A percentile compares a stretch with the other conserved stretches of the same genome.
Evolutionary conservation across 2,113 vertebrate species (phyloP).

Genomic region (Paedocypris sp.): DNA sequence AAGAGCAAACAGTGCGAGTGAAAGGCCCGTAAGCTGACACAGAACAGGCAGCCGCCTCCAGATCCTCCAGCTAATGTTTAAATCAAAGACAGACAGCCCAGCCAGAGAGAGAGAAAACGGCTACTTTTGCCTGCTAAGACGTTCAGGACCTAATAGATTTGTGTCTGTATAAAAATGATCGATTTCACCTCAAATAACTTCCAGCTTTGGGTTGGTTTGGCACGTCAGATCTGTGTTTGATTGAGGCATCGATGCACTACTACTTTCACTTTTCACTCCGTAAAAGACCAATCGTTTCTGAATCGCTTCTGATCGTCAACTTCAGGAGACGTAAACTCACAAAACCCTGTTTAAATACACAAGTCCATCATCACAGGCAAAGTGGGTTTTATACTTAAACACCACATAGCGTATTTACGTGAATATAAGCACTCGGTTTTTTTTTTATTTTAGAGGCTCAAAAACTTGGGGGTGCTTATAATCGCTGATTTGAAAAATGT

Average conservation of each 20-base stretch:
- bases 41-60: not conserved
- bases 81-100: conserved; percentile 6
- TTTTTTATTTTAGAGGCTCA: too few relatives aligned
- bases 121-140: conserved; percentile 24
- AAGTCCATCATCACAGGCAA: too few relatives aligned
- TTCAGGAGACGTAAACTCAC: too few relatives aligned
- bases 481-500: too few relatives aligned
- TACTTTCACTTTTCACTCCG: not conserved
- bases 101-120: not conserved
- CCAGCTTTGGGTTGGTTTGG: not conserved
- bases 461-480: too few relatives aligned
- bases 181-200: not conserved
- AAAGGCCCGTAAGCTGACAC: not conserved
- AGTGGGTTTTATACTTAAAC: too few relatives aligned
- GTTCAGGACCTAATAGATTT: conserved; percentile 4
- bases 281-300: not conserved
- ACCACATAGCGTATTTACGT: too few relatives aligned
- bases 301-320: too few relatives aligned
- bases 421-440: too few relatives aligned
- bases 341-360: too few relatives aligned
- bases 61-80: not conserved
- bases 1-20: not conserved
- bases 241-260: not conserved
- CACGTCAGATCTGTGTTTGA: not conserved
- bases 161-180: conserved; percentile 21